Evolutionary conservation across 2,113 vertebrate genomes (phyloP).

Genomic region (Sardina pilchardus): DNA sequence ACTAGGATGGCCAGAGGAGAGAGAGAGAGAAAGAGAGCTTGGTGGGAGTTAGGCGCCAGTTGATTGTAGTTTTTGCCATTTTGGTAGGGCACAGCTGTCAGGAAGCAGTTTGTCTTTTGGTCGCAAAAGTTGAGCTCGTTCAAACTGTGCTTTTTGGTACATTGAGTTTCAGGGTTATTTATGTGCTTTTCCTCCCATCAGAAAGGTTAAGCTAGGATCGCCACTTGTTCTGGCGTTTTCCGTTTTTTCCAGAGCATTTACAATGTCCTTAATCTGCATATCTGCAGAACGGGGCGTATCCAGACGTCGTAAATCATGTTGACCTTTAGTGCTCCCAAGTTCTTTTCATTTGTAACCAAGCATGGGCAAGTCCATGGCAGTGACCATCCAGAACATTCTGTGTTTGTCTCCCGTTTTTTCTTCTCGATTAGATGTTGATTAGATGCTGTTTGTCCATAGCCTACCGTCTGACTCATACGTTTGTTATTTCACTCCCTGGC

Average conservation of each 20-base stretch:
- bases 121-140: neutral
- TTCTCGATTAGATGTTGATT: neutral
- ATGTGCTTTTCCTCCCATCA: neutral
- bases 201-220: neutral
- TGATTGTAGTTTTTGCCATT: neutral
- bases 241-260: neutral
- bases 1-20: slow-evolving; percentile 25
- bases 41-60: neutral
- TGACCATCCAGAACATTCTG: neutral
- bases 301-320: neutral
- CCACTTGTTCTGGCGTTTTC: neutral
- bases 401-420: neutral
- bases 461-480: neutral
- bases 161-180: neutral
- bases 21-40: neutral
- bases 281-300: neutral
- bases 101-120: neutral
- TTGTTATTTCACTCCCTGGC: neutral
- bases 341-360: neutral
- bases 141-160: neutral
- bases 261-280: neutral
- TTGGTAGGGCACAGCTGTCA: slow-evolving; percentile 9
- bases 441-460: neutral
- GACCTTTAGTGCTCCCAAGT: neutral
- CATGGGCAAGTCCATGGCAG: neutral